These are phyloP conservation scores for Drosophila funebris DNA, from an alignment of 1,140 invertebrate species.

Conservation along the genomic window DNA sequence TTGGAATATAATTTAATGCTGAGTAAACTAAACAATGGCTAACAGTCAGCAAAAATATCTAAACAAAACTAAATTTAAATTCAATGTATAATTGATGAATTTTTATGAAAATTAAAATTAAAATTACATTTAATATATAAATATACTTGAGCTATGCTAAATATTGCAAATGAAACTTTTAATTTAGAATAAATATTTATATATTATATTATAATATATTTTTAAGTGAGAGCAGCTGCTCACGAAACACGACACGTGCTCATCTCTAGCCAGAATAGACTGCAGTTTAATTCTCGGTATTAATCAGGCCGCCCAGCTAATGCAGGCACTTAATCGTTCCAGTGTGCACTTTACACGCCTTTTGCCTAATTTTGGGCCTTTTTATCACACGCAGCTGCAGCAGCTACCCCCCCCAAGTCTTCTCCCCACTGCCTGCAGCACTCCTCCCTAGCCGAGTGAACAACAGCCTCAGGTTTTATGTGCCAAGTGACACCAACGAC, in stretches of 20 bases:
- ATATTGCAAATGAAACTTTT: no score
- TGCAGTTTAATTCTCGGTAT: conserved; percentile 70
- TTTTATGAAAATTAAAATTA: no score
- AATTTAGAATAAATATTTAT: no score
- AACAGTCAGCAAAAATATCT: no score
- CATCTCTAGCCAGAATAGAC: conserved; percentile 4
- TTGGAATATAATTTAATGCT: no score
- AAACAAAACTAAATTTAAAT: no score
- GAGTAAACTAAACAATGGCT: no score
- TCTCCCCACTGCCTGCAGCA: neutral
- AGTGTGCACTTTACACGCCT: conserved; percentile 70
- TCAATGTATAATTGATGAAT: no score
- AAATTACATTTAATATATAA: no score
- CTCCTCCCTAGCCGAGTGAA: neutral
- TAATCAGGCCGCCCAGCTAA: conserved; percentile 70
- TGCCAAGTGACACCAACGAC: conserved; percentile 70
- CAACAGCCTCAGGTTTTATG: conserved; percentile 53
- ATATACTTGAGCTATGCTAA: no score
- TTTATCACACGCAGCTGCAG: conserved; percentile 80
- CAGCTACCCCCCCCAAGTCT: neutral
- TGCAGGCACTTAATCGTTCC: conserved; percentile 75
- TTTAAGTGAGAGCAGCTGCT: neutral
- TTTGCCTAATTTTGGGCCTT: conserved; percentile 79
- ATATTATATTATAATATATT: no score
- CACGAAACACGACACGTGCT: conserved; percentile 1